Base-by-base conservation (phyloP, 1,140 invertebrate species). In the Elysia chlorotica region DNA sequence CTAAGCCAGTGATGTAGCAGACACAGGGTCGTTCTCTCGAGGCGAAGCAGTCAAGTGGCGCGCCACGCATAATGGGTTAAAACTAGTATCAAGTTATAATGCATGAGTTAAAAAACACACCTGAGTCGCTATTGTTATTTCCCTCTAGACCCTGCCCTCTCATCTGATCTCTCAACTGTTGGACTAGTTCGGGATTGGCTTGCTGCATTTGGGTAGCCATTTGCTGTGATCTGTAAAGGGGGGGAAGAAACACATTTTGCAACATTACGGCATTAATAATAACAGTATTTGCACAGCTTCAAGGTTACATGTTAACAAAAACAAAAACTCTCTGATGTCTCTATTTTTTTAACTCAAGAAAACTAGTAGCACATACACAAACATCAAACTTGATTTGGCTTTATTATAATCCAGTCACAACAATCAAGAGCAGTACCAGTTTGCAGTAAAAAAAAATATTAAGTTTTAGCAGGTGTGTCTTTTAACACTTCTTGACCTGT, bases 141-240 rank as follows among this genome's bases (percentile, higher is more conserved):
- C 38, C 23, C 38, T 25, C 3, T 37, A 54, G 25, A n/a, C 38
- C 30, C 56, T 71, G 75, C 19, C 28, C 36, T 35, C 54, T 71
- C 74, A 81, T 89, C 82, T 91, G 90, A 30, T 87, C 86, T 71
- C 92, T 87, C 48, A 93, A 81, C 75, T 91, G 89, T 70, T 92
- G 91, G 6, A 93, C 89, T 28, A 93, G 84, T 54, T 92, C 90
- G 2, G 92, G 92, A 86, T 93, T 92, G 4, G 88, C 87, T 69
- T 84, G 88, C 77, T 92, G 91, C 89, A 93, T 91, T 79, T 92
- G 91, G 68, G 89, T 87, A 31, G 92, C 91, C 66, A 93, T 86
- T 78, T 91, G 90, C 79, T 92, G 92, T 2, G 92, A 92, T 41
- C 91, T 92, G 77, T 72, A 88, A 83, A 65, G 78, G 81, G n/a